Evolutionary conservation across 2,797 vertebrate species (phyloP), one percentile per base, ranked within the genome.

Genomic region (Bradypodion ventrale): DNA sequence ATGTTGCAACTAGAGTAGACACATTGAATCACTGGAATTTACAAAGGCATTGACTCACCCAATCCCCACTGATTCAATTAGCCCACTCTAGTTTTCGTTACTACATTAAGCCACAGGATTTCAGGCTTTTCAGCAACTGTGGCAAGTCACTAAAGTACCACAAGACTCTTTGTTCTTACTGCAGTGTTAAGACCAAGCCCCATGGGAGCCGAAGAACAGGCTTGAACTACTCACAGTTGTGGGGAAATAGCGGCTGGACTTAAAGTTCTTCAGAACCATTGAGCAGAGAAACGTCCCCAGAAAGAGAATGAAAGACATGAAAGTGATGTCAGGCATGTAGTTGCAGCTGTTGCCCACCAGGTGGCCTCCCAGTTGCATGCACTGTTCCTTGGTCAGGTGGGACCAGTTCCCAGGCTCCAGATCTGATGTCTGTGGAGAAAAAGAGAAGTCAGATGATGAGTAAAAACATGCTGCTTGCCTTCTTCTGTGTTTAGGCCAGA

Each of bases 281-380:
- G 95, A 94, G 86, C 89, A 95, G 77, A 96, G 74, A 88, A 96
- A 96, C 13, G 96, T 96, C 35, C 93, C 94, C 29, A 95, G 88
- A 0, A 97, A 97, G 65, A 97, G 95, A 75, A 97, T 91, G 81
- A 96, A 88, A 70, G 95, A 96, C 85, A 97, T 32, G 32, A 97
- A 92, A 78, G 95, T 89, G 52, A 97, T 74, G 74, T 97, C 96
- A 0, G 96, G 96, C 49, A 96, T 92, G 0, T 91, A 95, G 1
- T 90, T 91, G 79, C 96, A 97, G 91, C 94, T 91, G 19, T 89
- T 92, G 1, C 96, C 96, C 46, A 85, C 89, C 49, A 96, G 94
- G 13, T 89, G 88, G 80, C 96, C 96, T 0, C 96, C 95, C 44
- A 0, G 82, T 27, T 1, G 87, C 87, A 87, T 72, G 77, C 96